These are phyloP conservation scores for Buteo buteo DNA, from an alignment of 2,113 vertebrate genomes.

Conservation along the genomic window DNA sequence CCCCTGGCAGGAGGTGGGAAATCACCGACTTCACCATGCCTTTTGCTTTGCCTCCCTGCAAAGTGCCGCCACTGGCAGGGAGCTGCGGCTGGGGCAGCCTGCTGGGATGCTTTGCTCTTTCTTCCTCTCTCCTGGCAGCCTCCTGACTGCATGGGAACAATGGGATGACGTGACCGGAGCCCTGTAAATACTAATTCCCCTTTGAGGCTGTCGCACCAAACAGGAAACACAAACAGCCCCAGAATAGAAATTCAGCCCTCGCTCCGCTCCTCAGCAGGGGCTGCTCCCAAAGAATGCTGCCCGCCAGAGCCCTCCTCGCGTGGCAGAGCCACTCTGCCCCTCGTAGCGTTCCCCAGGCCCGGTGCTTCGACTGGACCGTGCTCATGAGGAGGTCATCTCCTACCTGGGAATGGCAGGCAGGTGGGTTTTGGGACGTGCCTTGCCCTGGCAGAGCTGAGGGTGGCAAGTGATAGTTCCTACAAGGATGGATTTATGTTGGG, in stretches of 20 bases:
- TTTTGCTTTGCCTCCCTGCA: background rate
- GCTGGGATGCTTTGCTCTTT: background rate
- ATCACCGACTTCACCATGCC: rapidly evolving
- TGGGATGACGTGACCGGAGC: background rate
- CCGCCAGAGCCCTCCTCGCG: rapidly evolving
- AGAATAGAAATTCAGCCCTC: background rate
- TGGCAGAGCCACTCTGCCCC: background rate
- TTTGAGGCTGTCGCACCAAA: background rate
- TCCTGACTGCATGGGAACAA: background rate
- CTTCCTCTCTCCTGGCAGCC: background rate
- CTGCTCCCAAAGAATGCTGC: background rate
- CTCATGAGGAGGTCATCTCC: rapidly evolving
- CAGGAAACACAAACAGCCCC: background rate
- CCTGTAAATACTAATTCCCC: background rate
- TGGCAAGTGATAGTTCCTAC: background rate
- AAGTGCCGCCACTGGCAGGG: background rate
- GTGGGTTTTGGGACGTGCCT: background rate
- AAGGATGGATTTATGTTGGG: rapidly evolving
- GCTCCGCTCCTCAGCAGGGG: background rate
- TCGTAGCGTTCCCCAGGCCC: rapidly evolving
- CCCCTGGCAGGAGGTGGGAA: background rate
- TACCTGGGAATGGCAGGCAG: background rate
- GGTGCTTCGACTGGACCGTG: rapidly evolving
- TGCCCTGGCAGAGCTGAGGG: background rate
- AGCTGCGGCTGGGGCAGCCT: background rate